Base-by-base conservation (phyloP, 2,888 invertebrate species). In the Chromoteleia sp. region DNA sequence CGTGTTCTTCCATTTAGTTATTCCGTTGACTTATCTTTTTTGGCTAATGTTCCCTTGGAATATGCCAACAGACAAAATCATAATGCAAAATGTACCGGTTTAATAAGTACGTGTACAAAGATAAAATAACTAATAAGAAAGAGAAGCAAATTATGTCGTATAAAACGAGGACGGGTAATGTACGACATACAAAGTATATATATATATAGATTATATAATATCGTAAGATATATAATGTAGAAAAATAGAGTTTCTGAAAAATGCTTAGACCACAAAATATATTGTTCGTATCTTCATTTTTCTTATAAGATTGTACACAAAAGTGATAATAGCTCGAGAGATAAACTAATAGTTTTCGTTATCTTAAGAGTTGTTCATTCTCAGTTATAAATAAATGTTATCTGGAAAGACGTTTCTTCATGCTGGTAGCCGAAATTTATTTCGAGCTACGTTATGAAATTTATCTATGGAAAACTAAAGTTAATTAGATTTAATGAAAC, bases 1-100 rank as follows among this genome's bases (percentile, higher is more conserved):
- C 50, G 7, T 19, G 45, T 41, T 21, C 45, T 7, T 19, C 6
- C 15, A 56, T 39, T 43, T 33, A 50, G 70, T 59, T 48, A 58
- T 36, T 48, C 19, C 41, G 45, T 30, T 39, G 41, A 33, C 54
- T 54, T 54, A 54, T 54, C 52, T 25, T 68, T 52, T 56, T 56
- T 56, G 36, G 39, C 21, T 39, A 21, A 56, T 21, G 39, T 10
- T 1, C 2, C 21, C 3, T 29, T 2, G 25, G 14, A 52, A 52
- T 29, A 29, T 52, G 29, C 29, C 30, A 52, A 14, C 29, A 52
- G 30, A 30, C 52, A 50, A 50, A 21, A 50, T 50, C 50, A 50
- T 50, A 50, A 50, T 25, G 25, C 50, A 50, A 45, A 45, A 45
- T 14, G 39, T 14, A 14, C 39, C 1, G 39, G 39, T 14, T 2